Percentiles rank a stretch among this genome's conserved stretches.
These are phyloP conservation scores for Oryzias javanicus DNA, from an alignment of 2,113 vertebrate species.

Conservation along the genomic window DNA sequence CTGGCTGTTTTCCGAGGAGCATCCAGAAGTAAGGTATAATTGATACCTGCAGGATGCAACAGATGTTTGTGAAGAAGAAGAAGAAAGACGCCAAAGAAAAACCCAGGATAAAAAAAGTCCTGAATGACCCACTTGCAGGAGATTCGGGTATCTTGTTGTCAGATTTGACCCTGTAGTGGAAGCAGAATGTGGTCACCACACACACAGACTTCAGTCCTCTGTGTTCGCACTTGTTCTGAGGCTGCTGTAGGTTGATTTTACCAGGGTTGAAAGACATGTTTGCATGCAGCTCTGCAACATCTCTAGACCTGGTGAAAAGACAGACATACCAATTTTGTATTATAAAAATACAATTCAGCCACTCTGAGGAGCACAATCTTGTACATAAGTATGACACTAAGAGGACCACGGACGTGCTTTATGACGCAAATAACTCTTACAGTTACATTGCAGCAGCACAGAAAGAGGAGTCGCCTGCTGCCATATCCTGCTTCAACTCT, in stretches of 20 bases:
- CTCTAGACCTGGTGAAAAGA: slow-evolving; percentile 83
- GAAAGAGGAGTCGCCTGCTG: slow-evolving; percentile 31
- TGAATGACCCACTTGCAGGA: slow-evolving; percentile 70
- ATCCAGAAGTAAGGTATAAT: slow-evolving; percentile 71
- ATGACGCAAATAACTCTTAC: slow-evolving; percentile 17
- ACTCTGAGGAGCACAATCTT: too few relatives aligned
- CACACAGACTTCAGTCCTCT: slow-evolving; percentile 80
- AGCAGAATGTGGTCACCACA: slow-evolving; percentile 83
- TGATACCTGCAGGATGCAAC: slow-evolving; percentile 54
- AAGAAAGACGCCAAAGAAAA: too few relatives aligned
- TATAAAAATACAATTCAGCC: background rate
- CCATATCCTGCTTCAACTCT: slow-evolving; percentile 55
- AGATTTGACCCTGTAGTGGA: slow-evolving; percentile 83
- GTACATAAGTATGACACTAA: background rate
- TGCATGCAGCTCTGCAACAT: slow-evolving; percentile 88
- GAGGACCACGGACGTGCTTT: slow-evolving; percentile 25
- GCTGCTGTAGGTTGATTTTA: slow-evolving; percentile 91
- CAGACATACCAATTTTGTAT: background rate
- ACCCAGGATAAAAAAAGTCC: background rate
- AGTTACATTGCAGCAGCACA: slow-evolving; percentile 21
- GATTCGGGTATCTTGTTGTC: too few relatives aligned
- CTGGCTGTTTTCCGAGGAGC: slow-evolving; percentile 68
- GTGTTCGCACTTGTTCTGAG: slow-evolving; percentile 82
- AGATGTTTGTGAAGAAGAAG: background rate
- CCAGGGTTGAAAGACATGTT: slow-evolving; percentile 84